phyloP scores from a whole-genome alignment of 2,113 vertebrate species.

The Entomyzon cyanotis region DNA sequence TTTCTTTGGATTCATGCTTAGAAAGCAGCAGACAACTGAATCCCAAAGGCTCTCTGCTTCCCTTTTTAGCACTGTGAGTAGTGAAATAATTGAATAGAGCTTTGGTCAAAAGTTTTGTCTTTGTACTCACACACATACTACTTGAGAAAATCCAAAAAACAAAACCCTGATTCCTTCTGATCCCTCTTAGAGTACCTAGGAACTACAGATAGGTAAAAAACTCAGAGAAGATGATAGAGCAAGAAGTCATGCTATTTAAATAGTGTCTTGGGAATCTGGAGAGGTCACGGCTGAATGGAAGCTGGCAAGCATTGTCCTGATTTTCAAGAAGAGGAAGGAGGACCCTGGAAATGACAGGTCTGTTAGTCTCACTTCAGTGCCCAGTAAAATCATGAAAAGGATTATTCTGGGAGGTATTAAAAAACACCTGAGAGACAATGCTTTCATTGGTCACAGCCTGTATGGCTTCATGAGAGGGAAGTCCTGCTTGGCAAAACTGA shows the following conservation, averaged over 20 bases:
- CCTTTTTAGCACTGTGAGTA: not conserved
- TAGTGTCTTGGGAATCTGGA: not conserved
- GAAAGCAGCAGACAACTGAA: not conserved
- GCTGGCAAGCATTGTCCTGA: not conserved
- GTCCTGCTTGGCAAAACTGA: not conserved
- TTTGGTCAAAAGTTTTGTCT: constrained; percentile 1
- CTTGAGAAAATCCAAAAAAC: not conserved
- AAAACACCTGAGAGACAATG: not conserved
- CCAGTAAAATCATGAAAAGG: not conserved
- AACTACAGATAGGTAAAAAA: not conserved
- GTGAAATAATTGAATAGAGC: not conserved
- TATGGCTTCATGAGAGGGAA: not conserved
- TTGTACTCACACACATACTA: not conserved
- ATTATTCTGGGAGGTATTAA: not conserved
- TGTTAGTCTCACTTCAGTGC: not conserved
- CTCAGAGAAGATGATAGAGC: not conserved
- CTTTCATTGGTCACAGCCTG: not conserved
- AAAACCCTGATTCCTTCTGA: not conserved
- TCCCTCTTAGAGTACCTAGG: not conserved
- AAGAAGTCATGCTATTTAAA: not conserved
- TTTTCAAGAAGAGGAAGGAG: not conserved
- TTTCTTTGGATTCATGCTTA: not conserved
- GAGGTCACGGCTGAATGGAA: not conserved
- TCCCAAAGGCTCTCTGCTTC: not conserved
- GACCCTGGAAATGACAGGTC: not conserved